Percentiles rank a stretch among this genome's conserved stretches.
Conservation (phyloP, 2,797 vertebrate genomes). For the Glossophaga mutica region DNA sequence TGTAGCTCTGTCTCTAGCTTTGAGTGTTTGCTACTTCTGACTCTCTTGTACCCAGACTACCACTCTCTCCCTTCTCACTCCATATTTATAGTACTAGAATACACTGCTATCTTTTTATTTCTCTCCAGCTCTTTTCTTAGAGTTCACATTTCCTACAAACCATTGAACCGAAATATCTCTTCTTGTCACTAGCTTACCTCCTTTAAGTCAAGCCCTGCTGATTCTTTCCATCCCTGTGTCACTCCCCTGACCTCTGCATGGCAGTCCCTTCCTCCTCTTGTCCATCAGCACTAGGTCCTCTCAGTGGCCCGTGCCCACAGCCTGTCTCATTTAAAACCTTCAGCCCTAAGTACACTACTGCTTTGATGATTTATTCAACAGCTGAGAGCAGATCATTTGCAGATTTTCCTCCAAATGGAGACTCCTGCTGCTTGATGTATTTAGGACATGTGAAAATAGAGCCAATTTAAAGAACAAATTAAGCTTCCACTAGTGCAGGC, state of each 20-base stretch:
- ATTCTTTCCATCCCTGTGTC: background rate
- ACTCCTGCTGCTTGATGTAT: background rate
- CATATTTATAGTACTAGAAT: background rate
- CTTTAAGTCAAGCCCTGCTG: background rate
- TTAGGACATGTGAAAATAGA: background rate
- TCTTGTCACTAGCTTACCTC: background rate
- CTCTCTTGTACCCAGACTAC: background rate
- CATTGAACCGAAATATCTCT: background rate
- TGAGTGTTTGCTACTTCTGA: background rate
- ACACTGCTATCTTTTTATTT: background rate
- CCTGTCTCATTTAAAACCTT: background rate
- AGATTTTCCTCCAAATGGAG: background rate
- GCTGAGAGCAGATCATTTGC: background rate
- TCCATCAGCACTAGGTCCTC: background rate
- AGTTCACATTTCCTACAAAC: background rate
- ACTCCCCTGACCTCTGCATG: background rate
- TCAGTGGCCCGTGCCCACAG: background rate
- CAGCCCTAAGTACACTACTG: background rate
- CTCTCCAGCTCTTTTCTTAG: background rate
- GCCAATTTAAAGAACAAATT: background rate
- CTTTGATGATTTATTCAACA: constrained; percentile 13
- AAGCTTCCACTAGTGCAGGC: background rate
- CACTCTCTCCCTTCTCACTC: background rate
- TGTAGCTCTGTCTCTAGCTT: background rate
- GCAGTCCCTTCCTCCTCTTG: background rate